phyloP scores from a whole-genome alignment of 2,888 invertebrate genomes.

The Melanostoma scalare region DNA sequence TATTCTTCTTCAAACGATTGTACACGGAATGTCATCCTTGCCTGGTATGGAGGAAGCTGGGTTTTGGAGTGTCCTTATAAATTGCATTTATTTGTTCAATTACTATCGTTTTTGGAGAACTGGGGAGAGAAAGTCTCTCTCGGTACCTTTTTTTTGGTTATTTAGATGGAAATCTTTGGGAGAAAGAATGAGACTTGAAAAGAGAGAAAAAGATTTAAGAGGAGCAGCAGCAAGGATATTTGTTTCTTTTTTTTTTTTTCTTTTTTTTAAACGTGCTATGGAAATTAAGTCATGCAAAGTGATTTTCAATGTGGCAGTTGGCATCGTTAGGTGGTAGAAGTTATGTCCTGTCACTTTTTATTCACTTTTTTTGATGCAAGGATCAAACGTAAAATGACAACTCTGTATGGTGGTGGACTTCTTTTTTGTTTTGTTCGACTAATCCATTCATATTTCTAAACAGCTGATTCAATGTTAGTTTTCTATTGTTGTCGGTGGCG shows the following conservation, averaged over 20 bases:
- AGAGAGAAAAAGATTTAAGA: constrained; percentile 23
- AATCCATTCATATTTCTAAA: constrained; percentile 46
- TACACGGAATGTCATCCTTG: too few species aligned
- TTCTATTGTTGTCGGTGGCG: constrained; percentile 12
- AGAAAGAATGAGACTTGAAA: constrained; percentile 53
- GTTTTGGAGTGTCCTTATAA: constrained; percentile 55
- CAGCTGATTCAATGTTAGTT: constrained; percentile 58
- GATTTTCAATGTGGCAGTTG: neutral
- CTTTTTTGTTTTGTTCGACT: constrained; percentile 5
- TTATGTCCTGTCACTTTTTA: too few species aligned
- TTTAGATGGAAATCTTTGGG: constrained; percentile 33
- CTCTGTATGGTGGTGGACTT: neutral
- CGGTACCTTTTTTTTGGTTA: neutral
- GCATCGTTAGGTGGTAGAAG: too few species aligned
- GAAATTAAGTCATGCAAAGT: constrained; percentile 53
- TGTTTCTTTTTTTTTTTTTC: too few species aligned
- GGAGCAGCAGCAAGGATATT: constrained; percentile 24
- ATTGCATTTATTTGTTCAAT: constrained; percentile 71
- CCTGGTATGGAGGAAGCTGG: neutral
- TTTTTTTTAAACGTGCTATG: constrained; percentile 58
- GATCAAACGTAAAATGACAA: constrained; percentile 6
- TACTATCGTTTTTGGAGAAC: constrained; percentile 52
- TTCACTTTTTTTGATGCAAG: neutral
- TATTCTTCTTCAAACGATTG: too few species aligned
- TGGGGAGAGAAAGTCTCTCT: constrained; percentile 50